Evolutionary conservation across 2,113 vertebrate genomes (phyloP), one percentile per base, ranked within the genome.

Genomic region (Caranx ignobilis): DNA sequence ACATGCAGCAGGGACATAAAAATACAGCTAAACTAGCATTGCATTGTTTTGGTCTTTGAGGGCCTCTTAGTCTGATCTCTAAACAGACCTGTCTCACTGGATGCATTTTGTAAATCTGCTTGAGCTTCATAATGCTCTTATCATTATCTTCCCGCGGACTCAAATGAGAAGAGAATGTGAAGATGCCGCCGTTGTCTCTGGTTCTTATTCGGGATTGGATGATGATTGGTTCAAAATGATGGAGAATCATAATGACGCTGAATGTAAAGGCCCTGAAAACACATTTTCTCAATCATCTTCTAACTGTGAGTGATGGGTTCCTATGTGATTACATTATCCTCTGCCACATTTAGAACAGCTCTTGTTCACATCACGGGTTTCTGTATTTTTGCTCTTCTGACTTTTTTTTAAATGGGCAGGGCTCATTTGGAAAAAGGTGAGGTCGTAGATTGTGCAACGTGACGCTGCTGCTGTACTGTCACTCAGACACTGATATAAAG

Each of bases 131-230:
- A 45, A 45, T 1, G 64, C 34, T 65, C 50, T 9, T 31, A 21
- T 11, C 7, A 52, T 55, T 77, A 61, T 39, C 11, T 26, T 77
- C 43, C 18, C 16, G 8, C 50, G 43, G 31, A 26, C 31, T 69
- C 39, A 60, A 19, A 63, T 63, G 19, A 35, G 16, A 56, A 34
- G 34, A 34, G 32, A 81, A 67, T 47, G 15, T 47, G 37, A 60
- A 65, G 21, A 64, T 10, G 6, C 1, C 5, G 19, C 19, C 35
- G 39, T 43, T 62, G 6, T 19, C 32, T 11, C 43, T 7, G 1
- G 41, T 3, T 45, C 37, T 74, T 15, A 18, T 34, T 71, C 50
- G 8, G 39, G 60, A 32, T 34, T 21, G 32, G 71, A 32, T 35
- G 8, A 55, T 19, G 15, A 56, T 31, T 41, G 5, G 34, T 35